Percentiles rank a stretch among this genome's conserved stretches.
phyloP scores from a whole-genome alignment of 2,888 invertebrate genomes.

The Andrena bucephala region DNA sequence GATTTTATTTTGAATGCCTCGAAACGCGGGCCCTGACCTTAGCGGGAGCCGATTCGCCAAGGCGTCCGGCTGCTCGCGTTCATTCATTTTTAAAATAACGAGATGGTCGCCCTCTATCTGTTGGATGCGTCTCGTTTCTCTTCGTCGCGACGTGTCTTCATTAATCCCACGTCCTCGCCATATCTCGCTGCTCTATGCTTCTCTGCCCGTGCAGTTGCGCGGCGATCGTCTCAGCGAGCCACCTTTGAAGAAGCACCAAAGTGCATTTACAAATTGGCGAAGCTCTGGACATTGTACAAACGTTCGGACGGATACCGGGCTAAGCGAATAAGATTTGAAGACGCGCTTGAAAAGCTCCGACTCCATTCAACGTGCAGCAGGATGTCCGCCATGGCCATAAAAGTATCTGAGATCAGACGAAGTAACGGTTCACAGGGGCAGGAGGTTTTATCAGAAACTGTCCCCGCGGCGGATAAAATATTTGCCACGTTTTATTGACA shows the following conservation, averaged over 20 bases:
- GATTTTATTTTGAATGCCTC: conserved; percentile 63
- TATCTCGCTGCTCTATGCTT: not conserved
- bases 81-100: conserved; percentile 44
- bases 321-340: not conserved
- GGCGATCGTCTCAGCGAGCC: not conserved
- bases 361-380: not conserved
- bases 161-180: conserved; percentile 38
- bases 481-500: conserved; percentile 53
- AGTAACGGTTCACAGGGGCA: conserved; percentile 9
- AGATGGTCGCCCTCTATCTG: not conserved
- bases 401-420: not conserved
- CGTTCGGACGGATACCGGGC: not conserved
- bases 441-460: conserved; percentile 12
- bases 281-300: not conserved
- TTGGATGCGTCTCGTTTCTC: not conserved
- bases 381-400: conserved; percentile 13
- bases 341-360: not conserved
- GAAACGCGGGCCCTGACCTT: conserved; percentile 57
- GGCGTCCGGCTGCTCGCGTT: conserved; percentile 23
- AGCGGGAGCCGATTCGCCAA: conserved; percentile 48
- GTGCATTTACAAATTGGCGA: not conserved
- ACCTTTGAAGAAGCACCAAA: not conserved
- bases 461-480: conserved; percentile 33
- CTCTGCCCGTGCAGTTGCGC: not conserved
- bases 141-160: not conserved